phyloP scores from a whole-genome alignment of 2,888 invertebrate genomes.

The Amphipyra berbera region DNA sequence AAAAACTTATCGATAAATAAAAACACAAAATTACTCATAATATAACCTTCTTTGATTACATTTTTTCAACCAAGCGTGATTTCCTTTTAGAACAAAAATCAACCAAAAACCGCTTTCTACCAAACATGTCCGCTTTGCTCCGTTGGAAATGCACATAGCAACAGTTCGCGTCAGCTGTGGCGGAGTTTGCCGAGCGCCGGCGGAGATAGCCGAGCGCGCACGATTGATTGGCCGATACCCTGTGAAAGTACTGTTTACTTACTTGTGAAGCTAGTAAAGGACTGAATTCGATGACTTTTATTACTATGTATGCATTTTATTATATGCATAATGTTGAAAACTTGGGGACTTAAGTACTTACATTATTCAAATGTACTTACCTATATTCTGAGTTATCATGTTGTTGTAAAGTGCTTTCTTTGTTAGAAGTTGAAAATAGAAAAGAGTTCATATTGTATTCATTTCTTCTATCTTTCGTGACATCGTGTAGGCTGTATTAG shows the following conservation, averaged over 20 bases:
- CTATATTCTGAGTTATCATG: too few relatives aligned
- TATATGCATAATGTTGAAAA: slow-evolving; percentile 10
- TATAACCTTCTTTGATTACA: neutral
- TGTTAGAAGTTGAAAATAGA: slow-evolving; percentile 30
- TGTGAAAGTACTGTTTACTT: slow-evolving; percentile 70
- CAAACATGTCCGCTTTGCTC: slow-evolving; percentile 71
- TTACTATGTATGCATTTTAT: slow-evolving; percentile 14
- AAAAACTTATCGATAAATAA: neutral
- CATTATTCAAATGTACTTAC: neutral
- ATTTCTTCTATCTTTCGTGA: too few relatives aligned
- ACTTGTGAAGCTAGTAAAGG: slow-evolving; percentile 51
- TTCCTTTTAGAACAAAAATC: slow-evolving; percentile 1
- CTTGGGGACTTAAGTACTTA: neutral
- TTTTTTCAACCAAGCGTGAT: neutral
- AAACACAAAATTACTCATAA: neutral
- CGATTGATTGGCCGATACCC: slow-evolving; percentile 76
- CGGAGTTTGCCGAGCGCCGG: slow-evolving; percentile 65
- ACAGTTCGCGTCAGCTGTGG: slow-evolving; percentile 86
- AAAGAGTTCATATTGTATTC: slow-evolving; percentile 17
- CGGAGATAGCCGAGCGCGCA: slow-evolving; percentile 68
- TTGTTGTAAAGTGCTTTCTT: slow-evolving; percentile 18
- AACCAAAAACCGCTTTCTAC: slow-evolving; percentile 18
- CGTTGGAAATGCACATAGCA: slow-evolving; percentile 82
- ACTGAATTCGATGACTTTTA: slow-evolving; percentile 39
- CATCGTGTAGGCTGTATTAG: too few relatives aligned